Conservation (phyloP, 1,140 invertebrate species). For the Magallana angulata region DNA sequence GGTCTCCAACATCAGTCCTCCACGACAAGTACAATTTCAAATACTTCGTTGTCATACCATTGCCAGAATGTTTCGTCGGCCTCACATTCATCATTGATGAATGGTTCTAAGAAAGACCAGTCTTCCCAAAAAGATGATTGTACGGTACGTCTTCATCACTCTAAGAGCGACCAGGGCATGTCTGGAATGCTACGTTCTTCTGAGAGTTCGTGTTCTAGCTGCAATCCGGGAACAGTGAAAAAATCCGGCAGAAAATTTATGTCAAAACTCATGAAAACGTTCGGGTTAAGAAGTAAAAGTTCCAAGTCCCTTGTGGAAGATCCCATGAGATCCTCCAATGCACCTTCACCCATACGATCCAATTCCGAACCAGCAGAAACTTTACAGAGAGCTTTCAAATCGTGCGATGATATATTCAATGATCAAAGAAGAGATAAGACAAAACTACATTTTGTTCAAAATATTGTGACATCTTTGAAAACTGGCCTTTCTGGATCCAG, state of each 20-base stretch:
- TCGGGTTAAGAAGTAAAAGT: constrained; percentile 5
- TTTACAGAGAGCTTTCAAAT: constrained; percentile 6
- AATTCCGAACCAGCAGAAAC: neutral
- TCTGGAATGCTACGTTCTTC: neutral
- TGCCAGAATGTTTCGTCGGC: neutral
- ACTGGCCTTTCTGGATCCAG: neutral
- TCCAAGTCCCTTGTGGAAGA: neutral
- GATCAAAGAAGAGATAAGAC: constrained; percentile 9
- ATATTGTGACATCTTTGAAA: constrained; percentile 4
- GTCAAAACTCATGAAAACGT: constrained; percentile 29
- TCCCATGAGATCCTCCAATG: neutral
- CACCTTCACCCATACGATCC: neutral
- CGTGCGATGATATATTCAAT: neutral
- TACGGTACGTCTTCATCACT: neutral
- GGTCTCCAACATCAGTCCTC: neutral
- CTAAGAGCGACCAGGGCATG: neutral
- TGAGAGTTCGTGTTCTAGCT: constrained; percentile 1
- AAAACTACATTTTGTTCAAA: constrained; percentile 23
- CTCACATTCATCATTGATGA: neutral
- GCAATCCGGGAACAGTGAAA: constrained; percentile 15
- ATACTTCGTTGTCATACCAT: neutral
- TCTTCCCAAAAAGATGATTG: neutral
- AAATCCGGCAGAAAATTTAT: constrained; percentile 16
- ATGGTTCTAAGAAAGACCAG: neutral
- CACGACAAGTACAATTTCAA: neutral